Base-by-base conservation (phyloP, 1,140 invertebrate genomes). In the Mycetomoellerius zeteki region DNA sequence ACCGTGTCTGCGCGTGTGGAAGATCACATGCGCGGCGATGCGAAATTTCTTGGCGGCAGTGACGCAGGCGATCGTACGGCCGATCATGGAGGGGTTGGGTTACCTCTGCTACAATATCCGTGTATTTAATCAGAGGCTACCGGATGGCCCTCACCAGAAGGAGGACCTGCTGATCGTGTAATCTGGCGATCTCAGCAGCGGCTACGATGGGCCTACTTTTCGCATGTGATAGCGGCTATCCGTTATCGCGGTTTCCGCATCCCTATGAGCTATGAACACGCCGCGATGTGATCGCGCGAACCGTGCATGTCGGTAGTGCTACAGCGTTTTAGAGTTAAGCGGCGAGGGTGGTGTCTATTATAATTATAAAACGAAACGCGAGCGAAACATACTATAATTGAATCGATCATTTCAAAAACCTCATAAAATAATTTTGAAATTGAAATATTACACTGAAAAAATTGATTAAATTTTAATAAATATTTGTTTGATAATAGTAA, bases 91-190 rank as follows among this genome's bases (percentile, higher is more conserved):
- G 86, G 96, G 96, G 0, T 88, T 96, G 50, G 97, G 97, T 3
- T 96, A 97, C 80, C 89, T 97, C 37, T 97, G 96, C 90, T 96
- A 97, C 33, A 96, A 97, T 82, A 96, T 97, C 62, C 95, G 96
- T 27, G 91, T 98, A 8, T 95, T 96, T 47, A 95, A 96, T 77
- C 96, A 97, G 69, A 96, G 91, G 80, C 85, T 96, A 27, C 94
- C 95, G 2, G 95, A 96, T 47, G 94, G 93, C 19, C 91, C 93
- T 0, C 91, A 93, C 0, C 88, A 86, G 21, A 94, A 93, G 50
- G 95, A 96, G 0, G 96, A 96, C 73, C 86, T 96, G 24, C 89
- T 96, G 3, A 90, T 96, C 21, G 93, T 96, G n/a, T 96, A 95
- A 71, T 5, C 30, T 24, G 27, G 14, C 21, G 43, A 37, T 14